These are phyloP conservation scores for Eidolon dupreanum DNA, from an alignment of 2,797 vertebrate species.

Conservation along the genomic window DNA sequence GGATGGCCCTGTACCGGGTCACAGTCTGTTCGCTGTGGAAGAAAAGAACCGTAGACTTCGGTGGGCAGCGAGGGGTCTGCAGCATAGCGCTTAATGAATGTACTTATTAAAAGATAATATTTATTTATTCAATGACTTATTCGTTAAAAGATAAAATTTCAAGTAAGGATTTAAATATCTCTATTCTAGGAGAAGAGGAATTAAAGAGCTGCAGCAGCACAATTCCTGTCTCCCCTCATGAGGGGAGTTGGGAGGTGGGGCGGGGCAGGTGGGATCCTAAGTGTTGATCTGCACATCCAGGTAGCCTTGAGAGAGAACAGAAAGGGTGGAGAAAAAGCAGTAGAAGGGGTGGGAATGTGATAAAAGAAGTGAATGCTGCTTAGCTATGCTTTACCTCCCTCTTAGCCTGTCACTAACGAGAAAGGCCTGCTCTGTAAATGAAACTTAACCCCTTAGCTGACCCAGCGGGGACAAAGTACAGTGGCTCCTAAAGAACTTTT, in stretches of 20 bases:
- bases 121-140: background rate
- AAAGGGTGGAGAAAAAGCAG: background rate
- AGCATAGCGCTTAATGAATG: background rate
- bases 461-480: slow-evolving; percentile 43
- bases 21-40: background rate
- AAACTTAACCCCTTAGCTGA: slow-evolving; percentile 29
- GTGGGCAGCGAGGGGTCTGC: background rate
- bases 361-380: background rate
- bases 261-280: too few relatives aligned
- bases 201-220: background rate
- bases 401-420: background rate
- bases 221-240: background rate
- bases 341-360: background rate
- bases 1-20: background rate
- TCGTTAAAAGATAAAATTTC: background rate
- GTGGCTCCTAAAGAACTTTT: slow-evolving; percentile 4
- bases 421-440: background rate
- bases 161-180: background rate
- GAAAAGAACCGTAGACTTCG: background rate
- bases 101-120: background rate
- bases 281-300: background rate
- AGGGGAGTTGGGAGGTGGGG: background rate
- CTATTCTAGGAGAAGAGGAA: background rate
- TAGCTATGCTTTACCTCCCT: background rate
- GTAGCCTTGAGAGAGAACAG: background rate